A percentile compares a stretch with the other conserved stretches of the same genome.
Evolutionary conservation across 1,140 invertebrate species (phyloP).

Genomic region (Hylaeus anthracinus): DNA sequence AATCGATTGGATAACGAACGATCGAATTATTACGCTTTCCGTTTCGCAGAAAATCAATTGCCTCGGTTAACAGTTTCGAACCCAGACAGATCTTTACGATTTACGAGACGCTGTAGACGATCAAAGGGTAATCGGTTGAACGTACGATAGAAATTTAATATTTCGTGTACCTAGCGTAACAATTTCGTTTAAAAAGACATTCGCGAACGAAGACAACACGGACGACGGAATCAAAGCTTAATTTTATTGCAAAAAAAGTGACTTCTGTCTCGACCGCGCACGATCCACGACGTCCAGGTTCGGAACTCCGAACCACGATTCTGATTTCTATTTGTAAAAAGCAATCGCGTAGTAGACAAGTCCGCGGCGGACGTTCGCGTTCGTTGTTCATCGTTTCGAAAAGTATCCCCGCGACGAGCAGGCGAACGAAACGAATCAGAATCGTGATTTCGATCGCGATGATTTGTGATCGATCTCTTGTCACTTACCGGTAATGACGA

Average conservation of each 20-base stretch:
- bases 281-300: conserved; percentile 38
- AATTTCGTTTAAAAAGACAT: neutral
- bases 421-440: conserved; percentile 47
- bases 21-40: conserved; percentile 11
- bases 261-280: neutral
- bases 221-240: no score
- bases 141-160: conserved; percentile 13
- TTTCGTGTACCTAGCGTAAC: neutral
- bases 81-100: conserved; percentile 36
- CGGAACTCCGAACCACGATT: conserved; percentile 59
- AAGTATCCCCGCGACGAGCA: neutral
- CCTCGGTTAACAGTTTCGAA: conserved; percentile 46
- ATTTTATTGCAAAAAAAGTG: neutral
- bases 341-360: neutral
- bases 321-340: conserved; percentile 42
- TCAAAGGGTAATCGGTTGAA: conserved; percentile 2
- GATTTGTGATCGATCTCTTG: conserved; percentile 35
- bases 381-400: no score
- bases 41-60: conserved; percentile 49
- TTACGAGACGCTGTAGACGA: neutral
- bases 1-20: conserved; percentile 4
- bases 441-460: conserved; percentile 58
- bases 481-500: conserved; percentile 96
- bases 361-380: neutral
- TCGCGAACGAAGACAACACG: neutral